Evolutionary conservation across 2,113 vertebrate species (phyloP), one percentile per base, ranked within the genome.

Genomic region (Turnix velox): DNA sequence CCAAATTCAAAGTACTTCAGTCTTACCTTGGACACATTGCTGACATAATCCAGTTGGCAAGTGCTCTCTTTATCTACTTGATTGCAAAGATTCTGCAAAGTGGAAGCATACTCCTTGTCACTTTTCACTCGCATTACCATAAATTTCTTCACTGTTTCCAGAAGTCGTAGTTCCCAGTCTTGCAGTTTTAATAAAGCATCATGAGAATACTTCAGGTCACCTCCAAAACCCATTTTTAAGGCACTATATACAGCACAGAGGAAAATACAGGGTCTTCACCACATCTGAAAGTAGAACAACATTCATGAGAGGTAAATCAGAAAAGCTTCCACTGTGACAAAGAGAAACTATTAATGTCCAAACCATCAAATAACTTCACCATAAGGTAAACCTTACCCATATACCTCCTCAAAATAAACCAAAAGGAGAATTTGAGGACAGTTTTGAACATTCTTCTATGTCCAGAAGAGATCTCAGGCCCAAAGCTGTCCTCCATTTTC

Each of bases 141-240:
- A 93, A 99, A 99, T 87, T 99, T 99, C 96, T 99, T 99, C 94
- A 99, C 98, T 1, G 98, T 98, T 97, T 99, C 99, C 94, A 99
- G 96, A 54, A 99, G 97, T 78, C 98, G 99, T 88, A 99, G 97
- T 91, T 99, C 99, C 98, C 99, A 99, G 95, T 99, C 99, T 98
- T 99, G 99, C 83, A 99, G 97, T 97, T 99, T 99, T 96, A 99
- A 94, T 86, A 99, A 98, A 90, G 99, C 99, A 96, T 99, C 99
- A 43, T 99, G 99, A 89, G 99, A 99, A 96, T 98, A 98, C 89
- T 98, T 98, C 95, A 99, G 96, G 87, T 99, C 99, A 96, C 97
- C 98, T 97, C 99, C 99, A 95, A 99, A 99, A 79, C 99, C 99
- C 99, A 99, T 99, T 90, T 98, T 94, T 97, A 98, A 98, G 97